Base-by-base conservation (phyloP, 2,888 invertebrate genomes). In the Graphium colonna region DNA sequence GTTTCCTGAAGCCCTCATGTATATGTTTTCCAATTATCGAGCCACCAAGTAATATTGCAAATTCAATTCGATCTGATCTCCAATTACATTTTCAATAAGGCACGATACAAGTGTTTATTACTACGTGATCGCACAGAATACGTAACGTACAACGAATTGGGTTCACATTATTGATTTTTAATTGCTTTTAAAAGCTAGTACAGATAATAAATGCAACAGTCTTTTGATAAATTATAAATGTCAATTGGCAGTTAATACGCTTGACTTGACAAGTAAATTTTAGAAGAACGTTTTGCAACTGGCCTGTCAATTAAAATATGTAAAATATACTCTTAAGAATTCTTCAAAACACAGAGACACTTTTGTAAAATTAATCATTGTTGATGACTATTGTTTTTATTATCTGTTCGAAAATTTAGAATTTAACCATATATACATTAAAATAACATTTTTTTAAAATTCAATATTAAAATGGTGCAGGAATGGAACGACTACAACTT, bases 401-500 rank as follows among this genome's bases (percentile, higher is more conserved):
- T 48, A 40, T 48, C 48, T 16, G 40, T 49, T 12, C 36, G 3
- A 4, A 36, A 36, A 31, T 7, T 3, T 36, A 36, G 3, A 7
- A 47, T 16, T 47, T 26, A 4, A 16, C 21, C 31, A 10, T 3
- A 3, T 38, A 10, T 10, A 47, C 1, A 39, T 31, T 16, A 18
- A 13, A 15, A 18, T 12, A 40, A 31, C n/a, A 10, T 5, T 10
- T 33, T 21, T 33, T 68, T n/a, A n/a, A n/a, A 59, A 62, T 52
- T 47, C 54, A 55, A 59, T 55, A 18, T 63, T 48, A 70, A 58
- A 73, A 71, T 76, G 73, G 69, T 77, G 66, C 91, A 98, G 98
- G 97, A 97, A 91, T 99, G 99, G 99, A 96, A 94, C 77, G 99
- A 98, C 90, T 97, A 97, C 91, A 98, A 98, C 88, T 92, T 99